Evolutionary conservation across 2,113 vertebrate genomes (phyloP).

Genomic region (Albula goreensis): DNA sequence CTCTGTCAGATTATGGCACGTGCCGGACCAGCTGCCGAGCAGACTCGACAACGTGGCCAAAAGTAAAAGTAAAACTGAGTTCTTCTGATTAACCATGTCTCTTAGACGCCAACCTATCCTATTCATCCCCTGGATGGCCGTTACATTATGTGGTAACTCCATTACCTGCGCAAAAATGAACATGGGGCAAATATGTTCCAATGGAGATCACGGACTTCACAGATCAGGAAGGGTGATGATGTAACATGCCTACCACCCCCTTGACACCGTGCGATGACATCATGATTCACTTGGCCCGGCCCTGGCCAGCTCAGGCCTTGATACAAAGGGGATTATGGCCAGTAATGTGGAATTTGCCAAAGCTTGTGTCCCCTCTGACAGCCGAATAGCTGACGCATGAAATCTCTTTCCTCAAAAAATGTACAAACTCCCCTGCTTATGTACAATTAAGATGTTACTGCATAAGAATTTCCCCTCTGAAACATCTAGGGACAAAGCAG

Average conservation of each 20-base stretch:
- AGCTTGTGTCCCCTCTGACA: neutral
- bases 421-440: no score
- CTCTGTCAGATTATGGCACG: neutral
- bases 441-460: no score
- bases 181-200: no score
- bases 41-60: neutral
- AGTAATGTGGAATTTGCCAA: neutral
- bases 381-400: neutral
- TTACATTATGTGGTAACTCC: no score
- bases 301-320: no score
- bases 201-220: conserved; percentile 15
- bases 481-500: no score
- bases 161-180: no score
- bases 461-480: no score
- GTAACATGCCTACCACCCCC: conserved; percentile 40
- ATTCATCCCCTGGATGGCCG: no score
- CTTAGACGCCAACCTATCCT: no score
- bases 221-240: conserved; percentile 26
- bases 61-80: neutral
- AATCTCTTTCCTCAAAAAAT: neutral
- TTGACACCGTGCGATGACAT: neutral
- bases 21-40: neutral
- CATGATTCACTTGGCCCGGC: no score
- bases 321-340: conserved; percentile 25
- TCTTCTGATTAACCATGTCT: conserved; percentile 5